Conservation (phyloP, 2,797 vertebrate genomes). For the Hippoglossus hippoglossus region DNA sequence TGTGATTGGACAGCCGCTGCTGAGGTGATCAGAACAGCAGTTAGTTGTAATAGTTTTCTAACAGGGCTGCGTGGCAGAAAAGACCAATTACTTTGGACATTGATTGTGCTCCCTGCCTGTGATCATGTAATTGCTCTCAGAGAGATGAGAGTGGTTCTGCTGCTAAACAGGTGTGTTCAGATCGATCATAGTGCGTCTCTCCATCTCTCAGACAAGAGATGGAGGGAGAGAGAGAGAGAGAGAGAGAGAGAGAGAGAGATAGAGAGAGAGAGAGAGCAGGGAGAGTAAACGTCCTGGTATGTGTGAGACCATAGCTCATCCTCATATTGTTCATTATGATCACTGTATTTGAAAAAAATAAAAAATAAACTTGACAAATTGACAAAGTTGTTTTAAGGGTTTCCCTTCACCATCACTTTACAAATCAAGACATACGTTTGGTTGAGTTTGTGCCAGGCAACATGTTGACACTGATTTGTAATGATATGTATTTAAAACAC, state of each 20-base stretch:
- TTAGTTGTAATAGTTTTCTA: conserved; percentile 76
- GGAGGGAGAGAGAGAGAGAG: background rate
- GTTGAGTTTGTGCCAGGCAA: too few species aligned
- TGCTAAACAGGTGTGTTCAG: conserved; percentile 66
- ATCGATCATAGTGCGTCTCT: conserved; percentile 69
- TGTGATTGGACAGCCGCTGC: conserved; percentile 62
- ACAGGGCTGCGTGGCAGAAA: conserved; percentile 71
- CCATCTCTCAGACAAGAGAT: conserved; percentile 47
- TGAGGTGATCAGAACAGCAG: conserved; percentile 57
- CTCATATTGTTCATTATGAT: conserved; percentile 29
- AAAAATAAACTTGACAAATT: background rate
- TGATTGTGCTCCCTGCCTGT: conserved; percentile 75
- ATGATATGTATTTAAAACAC: background rate
- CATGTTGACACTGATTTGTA: background rate
- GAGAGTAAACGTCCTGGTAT: conserved; percentile 18
- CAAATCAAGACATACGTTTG: too few species aligned
- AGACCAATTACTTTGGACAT: conserved; percentile 80
- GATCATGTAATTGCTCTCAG: conserved; percentile 79
- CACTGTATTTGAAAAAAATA: conserved; percentile 13
- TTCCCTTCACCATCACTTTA: too few species aligned
- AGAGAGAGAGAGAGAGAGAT: conserved; percentile 4
- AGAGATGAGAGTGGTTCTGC: conserved; percentile 63
- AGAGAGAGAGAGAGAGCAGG: conserved; percentile 10
- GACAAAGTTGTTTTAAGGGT: too few species aligned
- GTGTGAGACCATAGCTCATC: conserved; percentile 22